Evolutionary conservation across 1,140 invertebrate genomes (phyloP).

Genomic region (Caenorhabditis tropicalis): DNA sequence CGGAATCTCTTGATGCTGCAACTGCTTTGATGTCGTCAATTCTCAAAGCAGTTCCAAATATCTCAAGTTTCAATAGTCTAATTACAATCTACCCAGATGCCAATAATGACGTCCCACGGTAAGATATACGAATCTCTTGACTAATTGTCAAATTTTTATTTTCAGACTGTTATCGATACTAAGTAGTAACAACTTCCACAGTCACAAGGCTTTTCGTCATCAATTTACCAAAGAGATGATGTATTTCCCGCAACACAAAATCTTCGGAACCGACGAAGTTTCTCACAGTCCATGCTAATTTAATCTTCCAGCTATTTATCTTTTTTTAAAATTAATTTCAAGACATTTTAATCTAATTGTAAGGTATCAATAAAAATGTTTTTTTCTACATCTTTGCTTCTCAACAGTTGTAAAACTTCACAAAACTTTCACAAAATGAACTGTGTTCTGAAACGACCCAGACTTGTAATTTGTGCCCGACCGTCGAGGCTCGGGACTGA

Average conservation of each 20-base stretch:
- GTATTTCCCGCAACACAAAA: constrained; percentile 7
- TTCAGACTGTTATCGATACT: constrained; percentile 37
- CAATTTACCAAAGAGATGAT: constrained; percentile 18
- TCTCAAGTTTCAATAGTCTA: background rate
- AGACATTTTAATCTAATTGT: no score
- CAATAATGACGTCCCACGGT: constrained; percentile 39
- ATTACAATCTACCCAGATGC: constrained; percentile 30
- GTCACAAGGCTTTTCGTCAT: constrained; percentile 17
- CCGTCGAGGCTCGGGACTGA: no score
- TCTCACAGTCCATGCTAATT: constrained; percentile 29
- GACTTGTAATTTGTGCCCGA: no score
- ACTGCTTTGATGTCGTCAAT: background rate
- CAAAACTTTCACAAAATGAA: no score
- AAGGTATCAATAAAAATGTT: no score
- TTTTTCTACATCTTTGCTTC: no score
- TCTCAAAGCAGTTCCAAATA: background rate
- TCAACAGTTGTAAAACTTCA: no score
- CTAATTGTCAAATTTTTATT: background rate
- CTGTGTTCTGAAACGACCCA: no score
- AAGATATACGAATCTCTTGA: background rate
- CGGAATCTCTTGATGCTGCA: background rate
- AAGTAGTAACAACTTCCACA: constrained; percentile 2
- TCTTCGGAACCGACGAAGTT: constrained; percentile 29
- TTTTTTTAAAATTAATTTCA: no score
- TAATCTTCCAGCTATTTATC: background rate